Conservation (phyloP, 1,140 invertebrate genomes). For the Eubasilissa regina region DNA sequence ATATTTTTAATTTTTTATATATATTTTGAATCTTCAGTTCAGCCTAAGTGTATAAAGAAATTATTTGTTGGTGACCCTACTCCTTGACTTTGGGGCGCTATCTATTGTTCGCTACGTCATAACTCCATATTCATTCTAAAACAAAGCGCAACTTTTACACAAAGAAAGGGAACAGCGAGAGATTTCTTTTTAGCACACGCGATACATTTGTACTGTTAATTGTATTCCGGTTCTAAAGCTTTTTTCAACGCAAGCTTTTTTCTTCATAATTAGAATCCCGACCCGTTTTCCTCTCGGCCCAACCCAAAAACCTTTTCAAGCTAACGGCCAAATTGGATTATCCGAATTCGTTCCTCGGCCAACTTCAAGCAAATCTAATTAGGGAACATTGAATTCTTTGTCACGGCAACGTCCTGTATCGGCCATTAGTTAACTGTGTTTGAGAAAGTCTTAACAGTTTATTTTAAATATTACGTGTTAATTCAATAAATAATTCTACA, state of each 20-base stretch:
- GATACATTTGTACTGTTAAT: slow-evolving; percentile 52
- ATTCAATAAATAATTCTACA: no score
- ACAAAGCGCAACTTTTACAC: slow-evolving; percentile 2
- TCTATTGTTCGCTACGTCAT: not conserved
- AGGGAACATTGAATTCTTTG: slow-evolving; percentile 59
- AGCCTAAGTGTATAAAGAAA: no score
- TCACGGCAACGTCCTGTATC: slow-evolving; percentile 45
- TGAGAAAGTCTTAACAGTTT: slow-evolving; percentile 19
- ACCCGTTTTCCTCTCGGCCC: slow-evolving; percentile 38
- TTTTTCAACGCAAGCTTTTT: slow-evolving; percentile 49
- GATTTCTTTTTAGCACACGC: slow-evolving; percentile 29
- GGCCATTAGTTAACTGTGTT: slow-evolving; percentile 28
- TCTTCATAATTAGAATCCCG: slow-evolving; percentile 59
- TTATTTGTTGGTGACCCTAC: no score
- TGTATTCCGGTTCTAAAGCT: slow-evolving; percentile 46
- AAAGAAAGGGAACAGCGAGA: not conserved
- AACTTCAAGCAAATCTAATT: slow-evolving; percentile 59
- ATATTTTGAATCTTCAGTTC: no score
- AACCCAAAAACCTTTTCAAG: slow-evolving; percentile 52
- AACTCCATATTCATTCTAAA: not conserved
- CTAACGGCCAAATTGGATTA: slow-evolving; percentile 55
- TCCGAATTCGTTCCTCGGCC: slow-evolving; percentile 55
- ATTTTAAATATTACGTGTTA: slow-evolving; percentile 10
- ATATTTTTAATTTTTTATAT: no score
- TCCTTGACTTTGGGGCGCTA: not conserved